phyloP scores from a whole-genome alignment of 1,140 invertebrate species.

The Brachionus angularis region DNA sequence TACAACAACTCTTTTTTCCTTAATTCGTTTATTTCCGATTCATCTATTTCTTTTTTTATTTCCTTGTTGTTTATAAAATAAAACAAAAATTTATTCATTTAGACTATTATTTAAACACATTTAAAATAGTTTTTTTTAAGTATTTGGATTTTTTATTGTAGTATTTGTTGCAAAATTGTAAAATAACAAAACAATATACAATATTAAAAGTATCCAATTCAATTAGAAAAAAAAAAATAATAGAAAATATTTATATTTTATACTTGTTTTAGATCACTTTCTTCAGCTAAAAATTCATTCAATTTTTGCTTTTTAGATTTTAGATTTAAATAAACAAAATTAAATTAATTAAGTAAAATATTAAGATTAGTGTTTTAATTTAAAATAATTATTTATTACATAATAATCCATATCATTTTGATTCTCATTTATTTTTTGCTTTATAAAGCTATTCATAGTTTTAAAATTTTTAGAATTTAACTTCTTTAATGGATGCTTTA shows the following conservation, averaged over 20 bases:
- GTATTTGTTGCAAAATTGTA: not conserved
- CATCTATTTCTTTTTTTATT: slow-evolving; percentile 14
- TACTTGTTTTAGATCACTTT: slow-evolving; percentile 9
- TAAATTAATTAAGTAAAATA: not conserved
- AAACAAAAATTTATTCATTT: not conserved
- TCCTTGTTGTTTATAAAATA: not conserved
- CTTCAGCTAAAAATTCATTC: slow-evolving; percentile 4
- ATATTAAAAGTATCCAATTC: no score
- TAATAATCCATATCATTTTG: slow-evolving; percentile 19
- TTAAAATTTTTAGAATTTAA: slow-evolving; percentile 25
- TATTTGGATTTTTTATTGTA: not conserved
- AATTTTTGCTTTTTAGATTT: not conserved
- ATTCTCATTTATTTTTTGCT: slow-evolving; percentile 32
- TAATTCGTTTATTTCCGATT: slow-evolving; percentile 4
- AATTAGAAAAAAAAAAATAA: no score
- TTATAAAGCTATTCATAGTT: slow-evolving; percentile 24
- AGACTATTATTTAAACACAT: not conserved
- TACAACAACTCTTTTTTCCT: slow-evolving; percentile 21
- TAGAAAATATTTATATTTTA: no score
- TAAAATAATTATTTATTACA: slow-evolving; percentile 4
- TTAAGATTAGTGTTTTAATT: no score
- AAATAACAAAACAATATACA: not conserved
- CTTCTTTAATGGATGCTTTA: slow-evolving; percentile 29
- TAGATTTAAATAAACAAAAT: not conserved
- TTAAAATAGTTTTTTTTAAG: not conserved